These are phyloP conservation scores for Itoplectis maculator DNA, from an alignment of 2,888 invertebrate species.

Conservation along the genomic window DNA sequence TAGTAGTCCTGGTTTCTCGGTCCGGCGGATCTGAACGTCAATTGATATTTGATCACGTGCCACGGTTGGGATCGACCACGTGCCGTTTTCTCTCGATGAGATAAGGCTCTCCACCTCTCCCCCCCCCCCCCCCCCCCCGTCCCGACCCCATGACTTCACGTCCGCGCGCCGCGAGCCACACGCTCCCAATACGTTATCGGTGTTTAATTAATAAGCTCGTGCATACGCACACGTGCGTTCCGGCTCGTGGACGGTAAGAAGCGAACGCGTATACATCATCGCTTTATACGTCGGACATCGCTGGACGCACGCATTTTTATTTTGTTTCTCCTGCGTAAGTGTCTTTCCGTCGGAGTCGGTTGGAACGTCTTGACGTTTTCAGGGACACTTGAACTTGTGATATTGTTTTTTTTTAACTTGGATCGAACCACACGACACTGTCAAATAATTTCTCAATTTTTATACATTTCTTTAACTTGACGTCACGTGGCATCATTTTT, in stretches of 20 bases:
- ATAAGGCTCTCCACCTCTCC: constrained; percentile 42
- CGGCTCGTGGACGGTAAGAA: constrained; percentile 9
- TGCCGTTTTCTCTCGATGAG: constrained; percentile 61
- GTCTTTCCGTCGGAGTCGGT: not conserved
- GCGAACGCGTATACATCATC: not conserved
- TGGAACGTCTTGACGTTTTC: not conserved
- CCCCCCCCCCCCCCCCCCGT: constrained; percentile 7
- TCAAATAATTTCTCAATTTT: no score
- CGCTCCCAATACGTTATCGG: constrained; percentile 62
- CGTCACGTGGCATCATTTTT: no score
- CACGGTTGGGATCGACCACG: constrained; percentile 43
- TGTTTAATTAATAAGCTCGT: constrained; percentile 65
- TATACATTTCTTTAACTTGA: no score
- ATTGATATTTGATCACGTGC: constrained; percentile 58
- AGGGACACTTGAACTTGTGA: not conserved
- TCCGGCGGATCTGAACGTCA: constrained; percentile 38
- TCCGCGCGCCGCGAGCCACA: not conserved
- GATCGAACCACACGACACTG: no score
- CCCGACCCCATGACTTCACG: not conserved
- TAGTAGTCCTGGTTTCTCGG: constrained; percentile 25
- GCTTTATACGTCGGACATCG: not conserved
- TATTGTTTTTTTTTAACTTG: no score
- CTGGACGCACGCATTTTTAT: not conserved
- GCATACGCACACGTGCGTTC: constrained; percentile 31
- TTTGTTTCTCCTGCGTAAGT: no score